Conservation (phyloP, 2,888 invertebrate species). For the Tiliacea citrago region DNA sequence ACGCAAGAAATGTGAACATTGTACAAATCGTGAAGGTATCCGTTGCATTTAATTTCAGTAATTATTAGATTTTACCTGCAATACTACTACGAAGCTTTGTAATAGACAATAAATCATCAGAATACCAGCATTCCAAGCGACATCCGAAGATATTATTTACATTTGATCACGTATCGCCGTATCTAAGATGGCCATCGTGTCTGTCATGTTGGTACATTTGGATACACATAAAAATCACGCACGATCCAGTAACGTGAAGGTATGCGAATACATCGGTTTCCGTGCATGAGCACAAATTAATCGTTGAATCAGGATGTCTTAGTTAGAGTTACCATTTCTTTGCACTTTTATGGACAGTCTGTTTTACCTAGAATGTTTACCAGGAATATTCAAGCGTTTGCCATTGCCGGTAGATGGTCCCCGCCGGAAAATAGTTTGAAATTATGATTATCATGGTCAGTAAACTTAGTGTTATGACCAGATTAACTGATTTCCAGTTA, state of each 20-base stretch:
- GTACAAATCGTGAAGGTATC: slow-evolving; percentile 21
- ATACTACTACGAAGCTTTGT: slow-evolving; percentile 11
- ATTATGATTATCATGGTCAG: not conserved
- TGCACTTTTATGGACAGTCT: slow-evolving; percentile 2
- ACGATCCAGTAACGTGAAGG: slow-evolving; percentile 56
- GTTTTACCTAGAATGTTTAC: not conserved
- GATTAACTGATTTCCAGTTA: no score
- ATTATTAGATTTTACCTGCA: slow-evolving; percentile 39
- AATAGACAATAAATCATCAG: slow-evolving; percentile 38
- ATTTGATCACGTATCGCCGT: slow-evolving; percentile 58
- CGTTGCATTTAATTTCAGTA: slow-evolving; percentile 19
- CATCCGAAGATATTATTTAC: slow-evolving; percentile 46
- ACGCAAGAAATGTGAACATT: slow-evolving; percentile 9
- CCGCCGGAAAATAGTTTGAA: not conserved
- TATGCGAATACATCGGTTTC: slow-evolving; percentile 55
- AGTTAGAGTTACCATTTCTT: slow-evolving; percentile 32
- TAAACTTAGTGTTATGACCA: not conserved
- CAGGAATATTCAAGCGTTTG: not conserved
- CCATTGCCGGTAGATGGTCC: not conserved
- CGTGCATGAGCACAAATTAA: slow-evolving; percentile 59
- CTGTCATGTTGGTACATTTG: slow-evolving; percentile 45
- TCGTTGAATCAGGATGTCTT: slow-evolving; percentile 51
- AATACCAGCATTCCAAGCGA: slow-evolving; percentile 31
- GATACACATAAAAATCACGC: slow-evolving; percentile 54
- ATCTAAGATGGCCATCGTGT: slow-evolving; percentile 37